phyloP scores from a whole-genome alignment of 2,888 invertebrate genomes.

The Mythimna pallens region DNA sequence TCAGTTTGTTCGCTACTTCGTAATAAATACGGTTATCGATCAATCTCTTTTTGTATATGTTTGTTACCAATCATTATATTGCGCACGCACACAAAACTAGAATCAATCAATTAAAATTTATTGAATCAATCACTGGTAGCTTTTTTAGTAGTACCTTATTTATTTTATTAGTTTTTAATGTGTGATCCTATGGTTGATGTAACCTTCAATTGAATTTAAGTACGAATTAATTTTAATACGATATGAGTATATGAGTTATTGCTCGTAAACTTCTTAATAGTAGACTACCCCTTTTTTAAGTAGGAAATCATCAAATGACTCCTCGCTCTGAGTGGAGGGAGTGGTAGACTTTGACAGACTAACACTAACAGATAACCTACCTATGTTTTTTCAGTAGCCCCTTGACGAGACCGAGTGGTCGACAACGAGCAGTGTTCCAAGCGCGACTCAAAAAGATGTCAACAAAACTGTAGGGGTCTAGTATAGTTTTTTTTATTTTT shows the following conservation, averaged over 20 bases:
- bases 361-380: too few relatives aligned
- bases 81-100: conserved; percentile 56
- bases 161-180: conserved; percentile 55
- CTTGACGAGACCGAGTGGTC: too few relatives aligned
- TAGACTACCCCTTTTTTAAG: background rate
- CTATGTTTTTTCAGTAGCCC: too few relatives aligned
- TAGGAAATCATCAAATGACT: too few relatives aligned
- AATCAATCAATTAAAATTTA: conserved; percentile 63
- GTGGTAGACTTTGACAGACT: too few relatives aligned
- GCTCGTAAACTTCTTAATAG: background rate
- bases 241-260: background rate
- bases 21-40: conserved; percentile 60
- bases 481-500: too few relatives aligned
- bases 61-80: conserved; percentile 54
- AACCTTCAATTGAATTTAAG: conserved; percentile 33
- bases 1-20: conserved; percentile 72
- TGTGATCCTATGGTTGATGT: conserved; percentile 17
- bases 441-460: too few relatives aligned
- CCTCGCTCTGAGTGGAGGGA: too few relatives aligned
- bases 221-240: conserved; percentile 31
- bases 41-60: conserved; percentile 56
- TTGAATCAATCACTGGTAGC: conserved; percentile 49
- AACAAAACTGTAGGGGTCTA: too few relatives aligned
- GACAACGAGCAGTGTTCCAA: too few relatives aligned
- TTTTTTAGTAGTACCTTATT: conserved; percentile 46